A percentile compares a stretch with the other conserved stretches of the same genome.
phyloP scores from a whole-genome alignment of 2,888 invertebrate species.

The Athripsodes cinereus region DNA sequence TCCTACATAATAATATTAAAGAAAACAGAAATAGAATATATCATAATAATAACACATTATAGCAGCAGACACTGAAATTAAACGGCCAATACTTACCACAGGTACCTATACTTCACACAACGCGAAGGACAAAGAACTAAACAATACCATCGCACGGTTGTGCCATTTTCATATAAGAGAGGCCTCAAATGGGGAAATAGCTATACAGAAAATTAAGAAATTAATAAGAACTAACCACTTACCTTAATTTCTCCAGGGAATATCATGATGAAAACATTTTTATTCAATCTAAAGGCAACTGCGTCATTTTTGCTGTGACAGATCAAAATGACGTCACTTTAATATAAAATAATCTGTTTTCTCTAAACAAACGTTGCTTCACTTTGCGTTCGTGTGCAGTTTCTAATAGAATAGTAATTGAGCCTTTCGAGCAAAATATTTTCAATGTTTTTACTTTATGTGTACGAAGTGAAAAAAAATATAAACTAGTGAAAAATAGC shows the following conservation, averaged over 20 bases:
- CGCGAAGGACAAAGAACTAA: slow-evolving; percentile 25
- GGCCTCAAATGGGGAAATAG: not conserved
- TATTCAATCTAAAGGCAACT: slow-evolving; percentile 47
- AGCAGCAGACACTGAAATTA: no score
- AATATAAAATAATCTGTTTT: slow-evolving; percentile 34
- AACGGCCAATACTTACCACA: not conserved
- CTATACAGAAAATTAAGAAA: not conserved
- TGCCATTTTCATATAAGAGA: not conserved
- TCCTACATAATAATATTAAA: slow-evolving; percentile 7
- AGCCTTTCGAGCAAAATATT: not conserved
- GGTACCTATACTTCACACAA: not conserved
- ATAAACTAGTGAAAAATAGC: slow-evolving; percentile 13
- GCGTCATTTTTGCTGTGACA: slow-evolving; percentile 54
- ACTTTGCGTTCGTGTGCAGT: not conserved
- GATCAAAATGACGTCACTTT: slow-evolving; percentile 56
- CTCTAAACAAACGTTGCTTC: slow-evolving; percentile 7
- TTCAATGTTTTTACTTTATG: not conserved
- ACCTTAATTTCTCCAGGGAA: slow-evolving; percentile 29
- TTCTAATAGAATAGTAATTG: not conserved
- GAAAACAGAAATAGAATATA: slow-evolving; percentile 22
- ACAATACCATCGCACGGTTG: not conserved
- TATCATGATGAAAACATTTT: slow-evolving; percentile 50
- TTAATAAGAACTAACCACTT: slow-evolving; percentile 1
- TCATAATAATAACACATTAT: not conserved
- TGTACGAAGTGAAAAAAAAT: slow-evolving; percentile 10